phyloP scores from a whole-genome alignment of 2,113 vertebrate species.

The Electrona antarctica region DNA sequence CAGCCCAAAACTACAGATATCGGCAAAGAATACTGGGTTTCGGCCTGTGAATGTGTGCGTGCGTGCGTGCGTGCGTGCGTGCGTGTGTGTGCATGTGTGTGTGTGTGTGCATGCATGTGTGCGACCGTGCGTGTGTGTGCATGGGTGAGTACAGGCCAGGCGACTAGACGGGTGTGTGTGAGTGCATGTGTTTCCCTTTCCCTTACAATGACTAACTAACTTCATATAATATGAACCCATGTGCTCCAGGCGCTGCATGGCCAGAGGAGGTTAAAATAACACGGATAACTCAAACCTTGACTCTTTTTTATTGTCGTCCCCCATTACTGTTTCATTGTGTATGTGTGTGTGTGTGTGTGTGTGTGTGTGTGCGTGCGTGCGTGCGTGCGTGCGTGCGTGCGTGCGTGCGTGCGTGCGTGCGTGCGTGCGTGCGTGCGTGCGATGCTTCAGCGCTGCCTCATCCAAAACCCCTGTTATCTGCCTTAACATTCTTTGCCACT shows the following conservation, averaged over 20 bases:
- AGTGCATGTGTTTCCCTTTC: neutral
- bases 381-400: neutral
- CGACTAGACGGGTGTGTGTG: neutral
- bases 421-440: neutral
- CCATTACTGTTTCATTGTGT: neutral
- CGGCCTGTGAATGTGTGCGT: neutral
- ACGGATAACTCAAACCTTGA: constrained; percentile 9
- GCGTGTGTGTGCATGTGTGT: neutral
- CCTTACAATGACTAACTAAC: neutral
- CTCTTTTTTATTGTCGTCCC: constrained; percentile 23
- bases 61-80: constrained; percentile 2
- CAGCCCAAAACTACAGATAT: neutral
- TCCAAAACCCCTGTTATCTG: constrained; percentile 45
- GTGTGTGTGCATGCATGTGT: neutral
- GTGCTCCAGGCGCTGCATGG: neutral
- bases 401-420: constrained; percentile 7
- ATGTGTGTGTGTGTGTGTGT: neutral
- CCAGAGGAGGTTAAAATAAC: constrained; percentile 13
- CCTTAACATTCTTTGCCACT: constrained; percentile 41
- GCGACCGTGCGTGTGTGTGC: neutral
- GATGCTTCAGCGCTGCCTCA: constrained; percentile 14
- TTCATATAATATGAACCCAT: constrained; percentile 8
- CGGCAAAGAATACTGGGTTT: neutral
- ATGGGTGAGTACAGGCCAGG: neutral
- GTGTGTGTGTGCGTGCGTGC: neutral